Base-by-base conservation (phyloP, 1,140 invertebrate species). In the Drosophila takahashii region DNA sequence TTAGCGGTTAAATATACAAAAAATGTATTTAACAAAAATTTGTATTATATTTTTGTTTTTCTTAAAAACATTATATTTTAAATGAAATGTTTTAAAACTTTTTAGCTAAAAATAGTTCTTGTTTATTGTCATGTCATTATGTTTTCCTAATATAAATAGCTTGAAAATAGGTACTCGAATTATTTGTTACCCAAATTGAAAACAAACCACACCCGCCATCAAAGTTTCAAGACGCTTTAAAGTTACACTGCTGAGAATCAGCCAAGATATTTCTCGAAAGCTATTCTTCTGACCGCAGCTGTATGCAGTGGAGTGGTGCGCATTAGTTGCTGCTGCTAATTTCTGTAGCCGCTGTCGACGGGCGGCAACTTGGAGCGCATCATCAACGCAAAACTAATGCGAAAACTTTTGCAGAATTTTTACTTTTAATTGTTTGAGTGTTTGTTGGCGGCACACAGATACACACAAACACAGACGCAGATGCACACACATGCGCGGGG, bases 361-460 rank as follows among this genome's bases (percentile, higher is more conserved):
- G 70, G 58, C 76, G 50, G 57, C 81, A 79, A 85, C 72, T 79
- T 74, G 51, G 52, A 71, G 77, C 56, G 69, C 77, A 81, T 85
- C 81, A 86, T 86, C 74, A 81, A 86, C 81, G 62, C 81, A 86
- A 86, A 86, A 86, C 77, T 66, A 86, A 86, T 86, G 77, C 81
- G 77, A 77, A 86, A 86, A 86, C 77, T 86, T 77, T 86, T 81
- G 57, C 69, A 65, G 57, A 86, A 86, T 86, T 86, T 86, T 86
- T 80, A 86, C 81, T 86, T 86, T 86, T 86, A 86, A 86, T 86
- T 86, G 81, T 85, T 86, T 78, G 81, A 86, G 81, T 86, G 78
- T 86, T 86, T 81, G 74, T 50, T 74, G 69, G 60, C 57, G 54
- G 44, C 75, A 54, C 57, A 74, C 79, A 58, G 45, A 57, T 48